Base-by-base conservation (phyloP, 2,888 invertebrate genomes). In the Xanthorhoe spadicearia region DNA sequence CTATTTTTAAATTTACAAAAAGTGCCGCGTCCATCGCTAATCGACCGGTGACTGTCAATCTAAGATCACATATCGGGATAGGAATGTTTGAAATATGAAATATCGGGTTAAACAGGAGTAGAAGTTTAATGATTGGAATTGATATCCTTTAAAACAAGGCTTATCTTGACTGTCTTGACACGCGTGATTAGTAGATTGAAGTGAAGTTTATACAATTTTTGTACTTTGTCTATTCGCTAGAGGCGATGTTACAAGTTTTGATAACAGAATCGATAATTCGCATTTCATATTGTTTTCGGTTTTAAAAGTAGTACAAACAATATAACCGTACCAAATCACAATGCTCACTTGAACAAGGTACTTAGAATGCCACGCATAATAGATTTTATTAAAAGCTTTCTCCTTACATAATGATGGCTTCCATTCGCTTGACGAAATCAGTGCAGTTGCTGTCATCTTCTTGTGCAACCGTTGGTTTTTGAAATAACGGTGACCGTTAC, bases 371-470 rank as follows among this genome's bases (percentile, higher is more conserved):
- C 65, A 70, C 69, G 70, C 76, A 77, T 76, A 76, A 76, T 80
- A 80, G 78, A 80, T 75, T 79, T 82, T 80, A 81, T 82, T 82
- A 81, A 82, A 73, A 82, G 82, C 89, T 90, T 90, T 90, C 90
- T 86, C 89, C 83, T 90, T 90, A 86, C 85, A 85, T 88, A 89
- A 90, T 82, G 79, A 78, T 78, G 80, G 78, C 80, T 80, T 83
- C 79, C 79, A 82, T 80, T 82, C 77, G 81, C 72, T 88, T 89
- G 89, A 89, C 88, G 90, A 90, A 90, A 89, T 88, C 88, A 88
- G 89, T 89, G 84, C 89, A 90, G 72, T 74, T 75, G 78, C 79
- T 80, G 76, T 77, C 81, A 79, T 84, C 83, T 82, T 76, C 74
- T 88, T 87, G 83, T 82, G 82, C 78, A 87, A 87, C 67, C 35